phyloP scores from a whole-genome alignment of 2,113 vertebrate genomes.

The Mastomys natalensis region DNA sequence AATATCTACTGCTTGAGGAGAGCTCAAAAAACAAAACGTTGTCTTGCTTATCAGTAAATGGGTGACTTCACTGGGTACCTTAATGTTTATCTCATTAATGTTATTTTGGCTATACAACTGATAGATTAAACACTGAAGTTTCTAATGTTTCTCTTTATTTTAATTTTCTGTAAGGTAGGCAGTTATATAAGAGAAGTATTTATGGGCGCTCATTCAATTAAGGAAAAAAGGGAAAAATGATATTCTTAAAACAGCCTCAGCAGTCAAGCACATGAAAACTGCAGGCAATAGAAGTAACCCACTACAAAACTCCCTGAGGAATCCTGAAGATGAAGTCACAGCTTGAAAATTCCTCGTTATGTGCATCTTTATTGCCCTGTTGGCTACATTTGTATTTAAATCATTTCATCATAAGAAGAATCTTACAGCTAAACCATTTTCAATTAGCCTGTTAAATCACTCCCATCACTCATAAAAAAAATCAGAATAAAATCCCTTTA shows the following conservation, averaged over 20 bases:
- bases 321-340: neutral
- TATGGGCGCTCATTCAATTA: neutral
- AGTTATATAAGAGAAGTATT: constrained; percentile 8
- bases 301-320: neutral
- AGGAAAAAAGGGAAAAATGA: neutral
- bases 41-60: neutral
- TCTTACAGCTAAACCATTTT: constrained; percentile 18
- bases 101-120: neutral
- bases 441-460: neutral
- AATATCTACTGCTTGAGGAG: neutral
- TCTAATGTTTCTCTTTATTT: neutral
- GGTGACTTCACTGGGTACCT: neutral
- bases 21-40: constrained; percentile 6
- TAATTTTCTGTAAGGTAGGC: constrained; percentile 44
- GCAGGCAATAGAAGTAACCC: neutral
- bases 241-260: neutral
- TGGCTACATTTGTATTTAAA: neutral
- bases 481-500: neutral
- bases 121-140: neutral
- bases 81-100: neutral
- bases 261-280: neutral
- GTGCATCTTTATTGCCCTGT: neutral
- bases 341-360: neutral
- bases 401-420: neutral
- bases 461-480: neutral